Conservation (phyloP, 2,113 vertebrate genomes). For the Turnix velox region DNA sequence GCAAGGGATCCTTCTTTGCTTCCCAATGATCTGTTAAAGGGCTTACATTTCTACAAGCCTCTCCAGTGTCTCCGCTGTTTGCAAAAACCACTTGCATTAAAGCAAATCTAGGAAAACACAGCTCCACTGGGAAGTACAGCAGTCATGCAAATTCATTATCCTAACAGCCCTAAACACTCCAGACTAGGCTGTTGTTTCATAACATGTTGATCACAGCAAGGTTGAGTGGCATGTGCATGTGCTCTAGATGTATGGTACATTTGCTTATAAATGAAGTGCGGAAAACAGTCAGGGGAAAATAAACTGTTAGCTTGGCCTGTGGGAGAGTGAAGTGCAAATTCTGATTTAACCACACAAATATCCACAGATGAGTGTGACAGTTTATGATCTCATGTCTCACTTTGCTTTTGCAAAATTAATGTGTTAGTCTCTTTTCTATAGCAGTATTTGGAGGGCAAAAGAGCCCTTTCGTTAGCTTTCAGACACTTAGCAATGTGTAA, state of each 20-base stretch:
- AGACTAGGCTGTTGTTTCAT: conserved; percentile 9
- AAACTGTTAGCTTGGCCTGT: background rate
- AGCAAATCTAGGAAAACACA: conserved; percentile 16
- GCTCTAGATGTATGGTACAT: background rate
- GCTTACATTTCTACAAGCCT: background rate
- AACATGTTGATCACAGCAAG: conserved; percentile 33
- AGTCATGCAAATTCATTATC: conserved; percentile 12
- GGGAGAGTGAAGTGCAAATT: conserved; percentile 3
- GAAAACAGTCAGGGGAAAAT: background rate
- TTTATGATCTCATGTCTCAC: background rate
- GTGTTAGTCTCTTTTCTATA: background rate
- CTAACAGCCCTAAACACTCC: conserved; percentile 13
- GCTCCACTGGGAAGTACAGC: background rate
- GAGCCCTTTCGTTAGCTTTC: accelerated
- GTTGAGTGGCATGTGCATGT: background rate
- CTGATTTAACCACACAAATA: background rate
- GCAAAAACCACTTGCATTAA: background rate
- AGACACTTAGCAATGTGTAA: background rate
- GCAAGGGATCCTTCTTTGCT: conserved; percentile 13
- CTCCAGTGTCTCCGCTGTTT: background rate
- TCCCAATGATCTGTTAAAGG: background rate
- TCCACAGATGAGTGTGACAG: background rate
- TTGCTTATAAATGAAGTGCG: conserved; percentile 40
- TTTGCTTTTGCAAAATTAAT: background rate
- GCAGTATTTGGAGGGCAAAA: background rate